phyloP scores from a whole-genome alignment of 23 tunicate genomes.

The Ciona savignyi region DNA sequence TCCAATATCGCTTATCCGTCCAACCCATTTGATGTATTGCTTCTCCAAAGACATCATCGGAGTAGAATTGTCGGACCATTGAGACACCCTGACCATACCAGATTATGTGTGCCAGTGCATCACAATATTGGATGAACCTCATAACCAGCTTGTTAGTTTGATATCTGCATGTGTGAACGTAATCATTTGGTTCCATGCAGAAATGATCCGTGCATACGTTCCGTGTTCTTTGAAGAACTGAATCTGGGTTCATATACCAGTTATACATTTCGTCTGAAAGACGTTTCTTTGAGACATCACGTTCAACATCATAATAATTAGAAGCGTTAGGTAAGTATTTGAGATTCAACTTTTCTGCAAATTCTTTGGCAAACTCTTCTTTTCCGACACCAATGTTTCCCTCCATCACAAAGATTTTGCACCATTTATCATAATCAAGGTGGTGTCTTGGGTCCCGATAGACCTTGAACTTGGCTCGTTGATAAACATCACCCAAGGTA shows the following conservation, averaged over 20 bases:
- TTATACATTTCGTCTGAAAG: conserved; percentile 13
- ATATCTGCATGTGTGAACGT: conserved; percentile 39
- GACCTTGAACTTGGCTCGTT: conserved; percentile 32
- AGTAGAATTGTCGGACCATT: conserved; percentile 25
- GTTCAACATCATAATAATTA: conserved; percentile 14
- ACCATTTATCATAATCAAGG: conserved; percentile 63
- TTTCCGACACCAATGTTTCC: conserved; percentile 76
- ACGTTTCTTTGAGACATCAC: conserved; percentile 6
- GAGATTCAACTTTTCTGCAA: conserved; percentile 60
- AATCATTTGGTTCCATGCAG: conserved; percentile 41
- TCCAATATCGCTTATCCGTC: conserved; percentile 19
- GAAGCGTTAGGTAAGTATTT: conserved; percentile 30
- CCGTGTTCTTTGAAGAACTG: background rate
- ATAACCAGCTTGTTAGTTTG: conserved; percentile 11
- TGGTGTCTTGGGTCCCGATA: conserved; percentile 33
- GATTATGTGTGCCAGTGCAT: conserved; percentile 53
- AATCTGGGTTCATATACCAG: conserved; percentile 19
- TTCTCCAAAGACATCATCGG: conserved; percentile 41
- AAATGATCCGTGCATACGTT: conserved; percentile 22
- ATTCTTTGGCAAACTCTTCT: conserved; percentile 35
- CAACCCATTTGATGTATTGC: conserved; percentile 45
- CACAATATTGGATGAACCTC: conserved; percentile 34
- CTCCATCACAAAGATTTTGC: conserved; percentile 49
- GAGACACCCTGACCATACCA: conserved; percentile 47
- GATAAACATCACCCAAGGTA: conserved; percentile 36